These are phyloP conservation scores for Phodopus roborovskii DNA, from an alignment of 2,113 vertebrate species.

Conservation along the genomic window DNA sequence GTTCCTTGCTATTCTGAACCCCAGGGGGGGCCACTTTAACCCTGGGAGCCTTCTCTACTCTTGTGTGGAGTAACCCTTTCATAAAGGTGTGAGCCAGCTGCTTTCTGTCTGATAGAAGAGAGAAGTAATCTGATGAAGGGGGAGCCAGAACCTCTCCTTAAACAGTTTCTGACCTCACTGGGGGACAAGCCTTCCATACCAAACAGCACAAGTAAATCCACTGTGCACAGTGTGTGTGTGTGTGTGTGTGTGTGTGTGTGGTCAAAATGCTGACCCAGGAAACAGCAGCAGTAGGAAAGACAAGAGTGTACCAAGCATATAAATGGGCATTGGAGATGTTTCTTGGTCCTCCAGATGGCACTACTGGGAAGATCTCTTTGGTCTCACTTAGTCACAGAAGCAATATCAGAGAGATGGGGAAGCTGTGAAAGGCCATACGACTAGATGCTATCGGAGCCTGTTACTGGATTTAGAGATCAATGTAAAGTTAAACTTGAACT, in stretches of 20 bases:
- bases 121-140: neutral
- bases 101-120: neutral
- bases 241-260: neutral
- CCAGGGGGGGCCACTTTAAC: neutral
- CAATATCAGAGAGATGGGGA: neutral
- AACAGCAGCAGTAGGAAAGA: too few species aligned
- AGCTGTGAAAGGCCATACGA: neutral
- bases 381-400: constrained; percentile 9
- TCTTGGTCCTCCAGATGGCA: neutral
- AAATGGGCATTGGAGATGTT: neutral
- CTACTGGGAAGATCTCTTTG: neutral
- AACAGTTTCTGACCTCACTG: neutral
- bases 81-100: neutral
- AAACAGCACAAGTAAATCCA: neutral
- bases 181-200: neutral
- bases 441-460: neutral
- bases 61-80: neutral
- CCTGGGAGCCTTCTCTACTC: neutral
- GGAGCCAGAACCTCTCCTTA: neutral
- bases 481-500: neutral
- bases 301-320: neutral
- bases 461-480: constrained; percentile 36
- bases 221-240: neutral
- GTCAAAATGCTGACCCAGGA: neutral
- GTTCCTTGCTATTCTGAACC: neutral